Conservation (phyloP, 2,888 invertebrate species). For the Bruchidius siliquastri region DNA sequence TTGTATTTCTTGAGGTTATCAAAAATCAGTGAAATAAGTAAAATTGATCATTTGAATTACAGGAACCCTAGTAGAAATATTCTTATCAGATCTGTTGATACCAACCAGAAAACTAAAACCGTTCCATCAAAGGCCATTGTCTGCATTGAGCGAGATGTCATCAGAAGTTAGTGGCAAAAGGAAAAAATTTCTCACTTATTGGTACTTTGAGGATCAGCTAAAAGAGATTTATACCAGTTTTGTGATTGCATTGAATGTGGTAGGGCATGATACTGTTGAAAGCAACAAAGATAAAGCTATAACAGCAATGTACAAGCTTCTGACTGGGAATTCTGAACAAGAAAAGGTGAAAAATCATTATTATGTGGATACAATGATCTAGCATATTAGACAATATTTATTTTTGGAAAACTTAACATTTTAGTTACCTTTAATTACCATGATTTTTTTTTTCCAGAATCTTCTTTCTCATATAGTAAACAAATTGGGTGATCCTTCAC, state of each 20-base stretch:
- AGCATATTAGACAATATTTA: no score
- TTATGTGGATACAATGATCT: neutral
- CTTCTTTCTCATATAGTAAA: constrained; percentile 81
- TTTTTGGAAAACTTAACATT: no score
- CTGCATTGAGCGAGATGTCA: constrained; percentile 54
- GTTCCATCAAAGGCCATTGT: constrained; percentile 62
- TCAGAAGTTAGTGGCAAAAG: constrained; percentile 62
- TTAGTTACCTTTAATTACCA: neutral
- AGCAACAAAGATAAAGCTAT: constrained; percentile 78
- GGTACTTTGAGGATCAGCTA: constrained; percentile 88
- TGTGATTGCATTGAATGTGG: constrained; percentile 64
- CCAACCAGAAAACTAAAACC: constrained; percentile 61
- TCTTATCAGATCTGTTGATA: constrained; percentile 65
- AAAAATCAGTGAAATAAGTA: constrained; percentile 1
- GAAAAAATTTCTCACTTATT: constrained; percentile 64
- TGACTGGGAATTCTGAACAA: constrained; percentile 77
- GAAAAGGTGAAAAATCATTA: constrained; percentile 66
- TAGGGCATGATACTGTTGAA: constrained; percentile 75
- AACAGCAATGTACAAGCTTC: constrained; percentile 65
- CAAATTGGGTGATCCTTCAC: constrained; percentile 91
- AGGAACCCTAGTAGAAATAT: constrained; percentile 76
- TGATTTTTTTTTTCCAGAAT: constrained; percentile 51
- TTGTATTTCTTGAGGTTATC: no score
- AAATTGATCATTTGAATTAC: constrained; percentile 30
- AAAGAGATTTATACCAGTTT: constrained; percentile 66